Evolutionary conservation across 2,888 invertebrate species (phyloP), one percentile per base, ranked within the genome.

Genomic region (Hymenopus coronatus): DNA sequence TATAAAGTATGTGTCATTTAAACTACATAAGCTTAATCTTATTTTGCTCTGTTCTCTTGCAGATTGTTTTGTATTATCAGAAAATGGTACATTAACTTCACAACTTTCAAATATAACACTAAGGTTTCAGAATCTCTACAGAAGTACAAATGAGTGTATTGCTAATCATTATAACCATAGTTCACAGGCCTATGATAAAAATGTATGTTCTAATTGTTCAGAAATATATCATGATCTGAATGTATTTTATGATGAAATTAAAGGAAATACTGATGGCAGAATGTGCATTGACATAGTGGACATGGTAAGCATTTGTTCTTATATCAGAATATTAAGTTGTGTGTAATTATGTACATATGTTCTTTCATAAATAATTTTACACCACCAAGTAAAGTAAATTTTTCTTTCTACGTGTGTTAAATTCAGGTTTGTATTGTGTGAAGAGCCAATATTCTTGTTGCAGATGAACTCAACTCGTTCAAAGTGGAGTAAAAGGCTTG

Each of bases 261-360:
- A 93, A 91, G 94, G 94, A 92, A 92, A 94, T 88, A 94, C 95
- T 91, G 94, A 94, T 88, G 94, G 95, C 90, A 94, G 94, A 90
- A 93, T 96, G 89, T 96, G 96, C 91, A 95, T 96, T 95, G 96
- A 96, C 92, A 94, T 96, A 91, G 95, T 96, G 2, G 96, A 96
- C 93, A 93, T 95, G 91, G 96, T 96, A 93, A 94, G 94, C 93
- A 28, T 88, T 40, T 40, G 94, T 84, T 85, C n/a, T 33, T 46
- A 87, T 86, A 85, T 89, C 86, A 54, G 27, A 82, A 82, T 81
- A 88, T 40, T 87, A 30, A 82, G 28, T 33, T 27, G 6, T 28
- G 20, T 54, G 20, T 82, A 28, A 30, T 28, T 54, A 28, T 2
- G 70, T 30, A 30, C 30, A 2, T 33, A 8, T 33, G 33, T 33